phyloP scores from a whole-genome alignment of 2,113 vertebrate species.

The Halichoerus grypus region DNA sequence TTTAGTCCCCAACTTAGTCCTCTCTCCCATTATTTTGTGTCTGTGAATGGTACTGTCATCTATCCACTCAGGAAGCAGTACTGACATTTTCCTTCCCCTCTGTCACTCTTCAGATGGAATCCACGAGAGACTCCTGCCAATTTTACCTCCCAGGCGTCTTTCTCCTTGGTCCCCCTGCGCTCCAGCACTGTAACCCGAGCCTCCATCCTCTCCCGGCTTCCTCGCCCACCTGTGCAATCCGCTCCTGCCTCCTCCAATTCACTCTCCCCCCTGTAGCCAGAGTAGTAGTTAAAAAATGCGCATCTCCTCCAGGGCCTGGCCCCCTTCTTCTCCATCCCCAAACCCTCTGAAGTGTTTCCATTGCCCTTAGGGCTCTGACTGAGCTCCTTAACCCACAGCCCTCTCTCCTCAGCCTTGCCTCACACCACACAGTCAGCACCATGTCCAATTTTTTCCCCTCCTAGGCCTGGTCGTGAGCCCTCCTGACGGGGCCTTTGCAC shows the following conservation, averaged over 20 bases:
- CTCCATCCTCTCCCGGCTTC: not conserved
- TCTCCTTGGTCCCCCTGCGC: not conserved
- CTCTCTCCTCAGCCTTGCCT: not conserved
- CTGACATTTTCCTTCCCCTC: not conserved
- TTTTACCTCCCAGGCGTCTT: not conserved
- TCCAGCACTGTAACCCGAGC: not conserved
- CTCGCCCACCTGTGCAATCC: not conserved
- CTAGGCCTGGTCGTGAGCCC: not conserved
- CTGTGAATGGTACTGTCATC: not conserved
- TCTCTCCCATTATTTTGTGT: conserved; percentile 13
- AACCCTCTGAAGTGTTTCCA: not conserved
- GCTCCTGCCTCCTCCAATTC: not conserved
- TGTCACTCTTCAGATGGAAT: not conserved
- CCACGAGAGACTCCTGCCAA: not conserved
- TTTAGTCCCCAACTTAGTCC: not conserved
- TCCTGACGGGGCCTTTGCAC: not conserved
- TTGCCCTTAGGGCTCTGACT: not conserved
- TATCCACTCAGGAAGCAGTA: not conserved
- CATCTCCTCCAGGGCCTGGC: not conserved
- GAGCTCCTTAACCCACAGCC: not conserved
- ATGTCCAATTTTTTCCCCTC: not conserved
- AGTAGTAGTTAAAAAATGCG: not conserved
- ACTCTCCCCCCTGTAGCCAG: not conserved
- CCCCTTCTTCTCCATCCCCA: not conserved
- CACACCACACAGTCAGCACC: not conserved